Percentiles rank a stretch among this genome's conserved stretches.
Evolutionary conservation across 2,113 vertebrate species (phyloP).

Genomic region (Narcine bancroftii): DNA sequence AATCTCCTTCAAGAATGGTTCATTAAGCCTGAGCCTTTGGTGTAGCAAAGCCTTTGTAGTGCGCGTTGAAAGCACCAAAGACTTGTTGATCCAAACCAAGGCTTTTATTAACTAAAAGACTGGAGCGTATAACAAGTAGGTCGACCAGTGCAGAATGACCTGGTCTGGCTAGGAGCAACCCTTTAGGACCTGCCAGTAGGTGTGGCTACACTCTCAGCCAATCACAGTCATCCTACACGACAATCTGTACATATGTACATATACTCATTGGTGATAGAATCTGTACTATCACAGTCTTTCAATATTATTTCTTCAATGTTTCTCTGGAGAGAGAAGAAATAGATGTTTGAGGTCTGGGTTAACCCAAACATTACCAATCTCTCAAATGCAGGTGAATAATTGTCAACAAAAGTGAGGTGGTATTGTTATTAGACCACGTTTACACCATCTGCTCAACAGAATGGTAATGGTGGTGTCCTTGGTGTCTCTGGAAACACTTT

Average conservation of each 20-base stretch:
- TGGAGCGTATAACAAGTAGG: no score
- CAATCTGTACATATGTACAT: no score
- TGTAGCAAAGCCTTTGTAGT: no score
- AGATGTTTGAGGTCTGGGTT: background rate
- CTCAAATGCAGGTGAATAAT: background rate
- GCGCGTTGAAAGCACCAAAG: no score
- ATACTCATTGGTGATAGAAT: no score
- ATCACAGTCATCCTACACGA: no score
- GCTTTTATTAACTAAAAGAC: no score
- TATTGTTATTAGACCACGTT: background rate
- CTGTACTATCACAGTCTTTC: background rate
- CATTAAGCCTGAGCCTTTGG: background rate
- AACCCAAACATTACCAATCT: background rate
- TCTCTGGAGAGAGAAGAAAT: background rate
- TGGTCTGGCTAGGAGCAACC: no score
- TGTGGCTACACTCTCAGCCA: no score
- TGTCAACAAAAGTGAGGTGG: background rate
- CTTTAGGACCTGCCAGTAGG: no score
- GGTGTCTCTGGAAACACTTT: slow-evolving; percentile 8
- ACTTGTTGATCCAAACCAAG: no score
- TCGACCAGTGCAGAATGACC: no score
- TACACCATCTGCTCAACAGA: background rate
- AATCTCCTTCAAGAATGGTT: background rate
- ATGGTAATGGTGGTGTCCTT: background rate
- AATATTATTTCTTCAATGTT: background rate